phyloP scores from a whole-genome alignment of 2,888 invertebrate genomes.

The Ophioninae sp. region DNA sequence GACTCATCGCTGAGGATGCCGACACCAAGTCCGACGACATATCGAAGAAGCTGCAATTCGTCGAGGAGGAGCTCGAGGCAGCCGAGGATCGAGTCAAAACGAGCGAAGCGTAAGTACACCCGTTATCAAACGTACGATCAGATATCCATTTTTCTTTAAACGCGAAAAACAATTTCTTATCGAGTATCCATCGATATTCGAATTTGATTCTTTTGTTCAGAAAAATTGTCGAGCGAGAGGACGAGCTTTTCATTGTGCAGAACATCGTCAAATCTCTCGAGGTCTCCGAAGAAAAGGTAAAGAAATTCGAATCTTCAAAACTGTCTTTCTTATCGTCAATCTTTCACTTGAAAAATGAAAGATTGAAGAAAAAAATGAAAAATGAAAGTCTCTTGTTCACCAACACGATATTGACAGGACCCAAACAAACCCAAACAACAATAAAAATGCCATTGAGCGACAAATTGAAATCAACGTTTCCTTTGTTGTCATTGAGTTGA shows the following conservation, averaged over 20 bases:
- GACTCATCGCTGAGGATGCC: conserved; percentile 87
- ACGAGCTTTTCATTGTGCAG: conserved; percentile 80
- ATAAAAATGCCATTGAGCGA: no score
- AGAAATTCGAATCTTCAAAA: conserved; percentile 1
- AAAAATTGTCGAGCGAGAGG: conserved; percentile 80
- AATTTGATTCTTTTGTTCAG: conserved; percentile 62
- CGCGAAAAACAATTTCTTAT: neutral
- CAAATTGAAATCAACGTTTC: no score
- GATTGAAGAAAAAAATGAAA: neutral
- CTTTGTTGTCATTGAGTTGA: no score
- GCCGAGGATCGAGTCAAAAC: conserved; percentile 87
- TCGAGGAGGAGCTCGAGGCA: conserved; percentile 87
- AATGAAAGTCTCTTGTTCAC: neutral
- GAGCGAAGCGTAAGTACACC: conserved; percentile 83
- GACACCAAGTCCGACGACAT: conserved; percentile 88
- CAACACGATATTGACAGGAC: neutral
- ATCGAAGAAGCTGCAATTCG: conserved; percentile 86
- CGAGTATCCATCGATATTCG: neutral
- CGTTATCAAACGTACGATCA: neutral
- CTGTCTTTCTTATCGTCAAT: neutral
- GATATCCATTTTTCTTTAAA: conserved; percentile 10
- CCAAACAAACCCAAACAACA: no score
- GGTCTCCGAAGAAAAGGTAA: conserved; percentile 79
- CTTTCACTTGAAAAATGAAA: neutral
- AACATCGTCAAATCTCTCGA: conserved; percentile 80